Evolutionary conservation across 1,140 invertebrate genomes (phyloP), one percentile per base, ranked within the genome.

Genomic region (Capitella teleta): DNA sequence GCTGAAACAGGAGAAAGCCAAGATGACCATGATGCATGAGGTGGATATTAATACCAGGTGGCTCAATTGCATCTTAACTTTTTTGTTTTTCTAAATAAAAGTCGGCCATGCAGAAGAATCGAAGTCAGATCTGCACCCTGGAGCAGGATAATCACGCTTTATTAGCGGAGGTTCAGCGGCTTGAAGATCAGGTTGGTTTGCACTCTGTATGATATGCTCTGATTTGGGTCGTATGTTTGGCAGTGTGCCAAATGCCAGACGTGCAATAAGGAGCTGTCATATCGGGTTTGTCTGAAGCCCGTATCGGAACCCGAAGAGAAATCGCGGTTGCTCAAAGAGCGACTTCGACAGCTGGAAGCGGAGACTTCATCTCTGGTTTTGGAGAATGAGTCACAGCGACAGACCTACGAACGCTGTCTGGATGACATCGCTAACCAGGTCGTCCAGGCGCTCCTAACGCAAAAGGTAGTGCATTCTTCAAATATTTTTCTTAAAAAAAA

Each of bases 341-440:
- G 37, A 40, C 37, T 45, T 5, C 23, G 28, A 18, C 21, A 24
- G 71, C 59, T 83, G 73, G 75, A 82, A 63, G 74, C 74, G 10
- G 78, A 81, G 52, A 80, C 81, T 64, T 62, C 75, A 21, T 68
- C 77, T 5, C 73, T 79, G 61, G 78, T 73, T 5, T 60, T 77
- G 36, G 78, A 80, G 59, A 77, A 77, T 48, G 77, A 83, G 69
- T 73, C 74, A 26, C 79, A 82, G 55, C 67, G 78, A 40, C 66
- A 76, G 50, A 81, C 84, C 57, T 85, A 84, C 63, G 83, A 85
- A 64, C 76, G 79, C 54, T 85, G 82, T 61, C 66, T 85, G 28
- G 84, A 85, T 66, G 82, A 85, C 64, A 82, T 85, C 18, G 82
- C 83, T 49, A 83, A 83, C 67, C 81, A 85, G 66, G 82, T 86